A percentile compares a stretch with the other conserved stretches of the same genome.
These are phyloP conservation scores for Melospiza georgiana DNA, from an alignment of 2,113 vertebrate species.

Conservation along the genomic window DNA sequence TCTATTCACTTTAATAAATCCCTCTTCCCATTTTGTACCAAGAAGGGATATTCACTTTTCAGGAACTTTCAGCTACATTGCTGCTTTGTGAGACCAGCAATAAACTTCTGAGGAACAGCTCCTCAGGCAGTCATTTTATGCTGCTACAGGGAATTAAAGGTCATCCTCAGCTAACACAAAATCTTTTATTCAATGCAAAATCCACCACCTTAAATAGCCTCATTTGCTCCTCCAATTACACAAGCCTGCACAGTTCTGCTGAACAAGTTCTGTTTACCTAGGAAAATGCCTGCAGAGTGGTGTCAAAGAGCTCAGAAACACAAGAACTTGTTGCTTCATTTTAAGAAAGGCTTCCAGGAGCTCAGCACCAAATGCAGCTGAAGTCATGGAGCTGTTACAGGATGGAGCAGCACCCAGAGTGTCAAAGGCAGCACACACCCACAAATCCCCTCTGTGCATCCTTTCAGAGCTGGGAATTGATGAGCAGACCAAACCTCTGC, in stretches of 20 bases:
- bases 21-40: background rate
- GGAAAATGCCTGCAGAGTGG: background rate
- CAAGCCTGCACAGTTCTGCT: background rate
- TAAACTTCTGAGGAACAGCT: background rate
- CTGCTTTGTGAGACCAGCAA: background rate
- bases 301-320: background rate
- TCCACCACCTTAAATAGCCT: background rate
- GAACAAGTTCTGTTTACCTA: background rate
- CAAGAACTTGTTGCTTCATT: background rate
- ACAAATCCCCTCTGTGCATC: background rate
- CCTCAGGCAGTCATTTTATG: background rate
- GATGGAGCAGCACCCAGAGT: background rate
- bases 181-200: background rate
- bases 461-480: background rate
- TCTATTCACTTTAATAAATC: background rate
- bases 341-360: background rate
- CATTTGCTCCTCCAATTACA: background rate
- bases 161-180: background rate
- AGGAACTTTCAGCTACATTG: background rate
- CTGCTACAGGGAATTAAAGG: background rate
- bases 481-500: background rate
- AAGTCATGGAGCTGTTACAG: background rate
- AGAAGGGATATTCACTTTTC: background rate
- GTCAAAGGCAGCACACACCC: background rate
- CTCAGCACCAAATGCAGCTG: background rate